Evolutionary conservation across 2,888 invertebrate genomes (phyloP), one percentile per base, ranked within the genome.

Genomic region (Macrosoma leucophasiata): DNA sequence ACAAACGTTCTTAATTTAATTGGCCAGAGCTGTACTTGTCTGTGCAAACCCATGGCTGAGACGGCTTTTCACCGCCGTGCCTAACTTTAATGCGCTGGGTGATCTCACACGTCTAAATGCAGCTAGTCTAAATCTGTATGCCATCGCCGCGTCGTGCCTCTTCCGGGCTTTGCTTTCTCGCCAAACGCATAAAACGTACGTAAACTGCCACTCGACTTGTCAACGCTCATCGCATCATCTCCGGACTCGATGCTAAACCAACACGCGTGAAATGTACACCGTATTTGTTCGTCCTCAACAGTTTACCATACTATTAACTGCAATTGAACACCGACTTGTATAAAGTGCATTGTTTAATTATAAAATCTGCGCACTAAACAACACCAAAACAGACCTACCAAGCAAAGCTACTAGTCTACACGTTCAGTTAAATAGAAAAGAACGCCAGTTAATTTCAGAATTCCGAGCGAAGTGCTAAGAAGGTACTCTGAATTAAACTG

Each of bases 31-130:
- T n/a, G n/a, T n/a, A n/a, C n/a, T n/a, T n/a, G n/a, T n/a, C n/a
- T n/a, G n/a, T n/a, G n/a, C n/a, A n/a, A n/a, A n/a, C n/a, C n/a
- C n/a, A n/a, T n/a, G n/a, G n/a, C n/a, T n/a, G n/a, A n/a, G n/a
- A n/a, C n/a, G n/a, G n/a, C n/a, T n/a, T n/a, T n/a, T n/a, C n/a
- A n/a, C n/a, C n/a, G n/a, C 35, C 35, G 42, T 48, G 45, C 44
- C 48, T 43, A 48, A 45, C 46, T 45, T 50, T 56, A 69, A 70
- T 72, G 62, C 65, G 64, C 53, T 56, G 55, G 65, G 55, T 79
- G 77, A 79, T 74, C 71, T 77, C 75, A 78, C 59, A 53, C 62
- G 52, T 71, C 73, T 74, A 77, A 77, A 79, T 74, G 72, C 72
- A 75, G 72, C 66, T 49, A 50, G 56, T 68, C 75, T 79, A 77